Conservation (phyloP, 2,797 vertebrate genomes). For the Takifugu rubripes region DNA sequence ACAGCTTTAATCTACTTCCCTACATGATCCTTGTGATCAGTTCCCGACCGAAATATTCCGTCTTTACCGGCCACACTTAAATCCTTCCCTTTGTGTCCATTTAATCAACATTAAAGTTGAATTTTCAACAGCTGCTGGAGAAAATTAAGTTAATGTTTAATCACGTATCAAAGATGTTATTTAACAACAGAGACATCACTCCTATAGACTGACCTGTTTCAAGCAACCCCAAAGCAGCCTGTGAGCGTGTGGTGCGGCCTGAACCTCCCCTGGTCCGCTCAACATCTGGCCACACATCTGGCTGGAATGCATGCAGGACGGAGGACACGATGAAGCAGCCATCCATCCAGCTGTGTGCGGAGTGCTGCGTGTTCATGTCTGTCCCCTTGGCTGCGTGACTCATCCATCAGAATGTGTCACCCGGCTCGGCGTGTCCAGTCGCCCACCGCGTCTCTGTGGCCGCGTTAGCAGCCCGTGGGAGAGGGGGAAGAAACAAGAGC, state of each 20-base stretch:
- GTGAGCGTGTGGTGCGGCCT: neutral
- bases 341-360: slow-evolving; percentile 12
- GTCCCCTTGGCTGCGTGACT: slow-evolving; percentile 23
- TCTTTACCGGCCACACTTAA: too few species aligned
- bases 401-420: slow-evolving; percentile 45
- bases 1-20: too few species aligned
- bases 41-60: too few species aligned
- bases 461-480: slow-evolving; percentile 17
- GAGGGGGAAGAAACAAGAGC: slow-evolving; percentile 7
- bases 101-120: too few species aligned
- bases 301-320: slow-evolving; percentile 43
- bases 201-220: too few species aligned
- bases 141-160: too few species aligned
- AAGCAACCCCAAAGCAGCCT: too few species aligned
- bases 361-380: neutral
- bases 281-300: slow-evolving; percentile 64
- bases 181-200: too few species aligned
- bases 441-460: slow-evolving; percentile 28
- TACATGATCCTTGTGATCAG: too few species aligned
- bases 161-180: too few species aligned
- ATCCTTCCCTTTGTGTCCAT: too few species aligned
- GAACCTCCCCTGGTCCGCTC: slow-evolving; percentile 29
- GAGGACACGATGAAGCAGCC: slow-evolving; percentile 41
- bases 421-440: slow-evolving; percentile 34
- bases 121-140: too few species aligned